phyloP scores from a whole-genome alignment of 2,113 vertebrate genomes.

The Variabilichromis moorii region DNA sequence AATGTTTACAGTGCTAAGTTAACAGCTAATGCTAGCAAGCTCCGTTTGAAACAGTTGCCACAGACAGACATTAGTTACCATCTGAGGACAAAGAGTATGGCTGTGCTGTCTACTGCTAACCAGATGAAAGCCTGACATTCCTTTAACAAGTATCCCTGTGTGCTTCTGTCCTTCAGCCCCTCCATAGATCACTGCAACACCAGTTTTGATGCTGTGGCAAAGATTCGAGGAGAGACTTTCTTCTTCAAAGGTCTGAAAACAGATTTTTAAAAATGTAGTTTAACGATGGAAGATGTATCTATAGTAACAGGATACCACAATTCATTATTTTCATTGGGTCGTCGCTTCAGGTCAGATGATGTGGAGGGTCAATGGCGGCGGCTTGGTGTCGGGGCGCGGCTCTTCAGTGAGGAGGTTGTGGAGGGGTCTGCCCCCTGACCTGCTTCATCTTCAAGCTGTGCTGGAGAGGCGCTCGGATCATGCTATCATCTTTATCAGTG shows the following conservation, averaged over 20 bases:
- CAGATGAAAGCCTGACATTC: not conserved
- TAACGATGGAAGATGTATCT: not conserved
- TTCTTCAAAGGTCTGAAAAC: constrained; percentile 72
- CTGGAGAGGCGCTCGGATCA: constrained; percentile 65
- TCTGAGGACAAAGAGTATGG: not conserved
- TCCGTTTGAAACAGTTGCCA: not conserved
- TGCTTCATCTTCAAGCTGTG: constrained; percentile 47
- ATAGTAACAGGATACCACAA: not conserved
- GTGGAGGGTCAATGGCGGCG: constrained; percentile 60
- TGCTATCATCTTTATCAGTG: constrained; percentile 66
- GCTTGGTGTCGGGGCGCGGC: constrained; percentile 45
- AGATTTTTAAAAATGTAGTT: not conserved
- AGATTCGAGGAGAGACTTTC: constrained; percentile 71
- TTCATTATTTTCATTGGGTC: not conserved
- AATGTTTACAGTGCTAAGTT: not conserved
- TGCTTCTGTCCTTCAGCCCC: not conserved
- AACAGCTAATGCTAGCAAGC: not conserved
- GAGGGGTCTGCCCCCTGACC: constrained; percentile 54
- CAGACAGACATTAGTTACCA: not conserved
- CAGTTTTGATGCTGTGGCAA: constrained; percentile 70
- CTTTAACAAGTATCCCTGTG: not conserved
- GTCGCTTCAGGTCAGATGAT: constrained; percentile 37
- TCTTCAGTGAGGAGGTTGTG: constrained; percentile 55
- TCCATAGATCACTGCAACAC: constrained; percentile 64
- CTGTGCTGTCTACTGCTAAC: not conserved